These are phyloP conservation scores for Eulemur rubriventer DNA, from an alignment of 2,797 vertebrate genomes.

Conservation along the genomic window DNA sequence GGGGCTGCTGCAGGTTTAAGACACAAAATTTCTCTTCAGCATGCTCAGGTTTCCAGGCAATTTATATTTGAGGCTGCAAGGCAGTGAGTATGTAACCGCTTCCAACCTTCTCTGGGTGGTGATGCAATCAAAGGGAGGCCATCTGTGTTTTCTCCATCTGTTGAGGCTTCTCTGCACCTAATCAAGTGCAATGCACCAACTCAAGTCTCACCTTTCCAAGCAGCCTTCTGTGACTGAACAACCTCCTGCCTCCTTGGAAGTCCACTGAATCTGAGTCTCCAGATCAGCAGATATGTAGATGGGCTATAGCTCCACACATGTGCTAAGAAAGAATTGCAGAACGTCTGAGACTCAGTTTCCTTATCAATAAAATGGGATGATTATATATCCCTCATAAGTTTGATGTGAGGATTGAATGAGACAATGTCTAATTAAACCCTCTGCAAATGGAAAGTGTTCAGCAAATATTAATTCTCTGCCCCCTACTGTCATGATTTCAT, in stretches of 20 bases:
- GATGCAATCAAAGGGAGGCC: constrained; percentile 59
- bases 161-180: constrained; percentile 30
- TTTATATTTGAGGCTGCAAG: constrained; percentile 68
- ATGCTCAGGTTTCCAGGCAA: constrained; percentile 61
- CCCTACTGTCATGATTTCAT: neutral
- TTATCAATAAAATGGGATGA: neutral
- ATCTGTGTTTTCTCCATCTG: constrained; percentile 72
- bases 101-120: constrained; percentile 63
- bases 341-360: neutral
- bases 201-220: neutral
- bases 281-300: neutral
- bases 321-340: neutral
- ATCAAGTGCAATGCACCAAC: neutral
- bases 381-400: neutral
- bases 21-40: neutral
- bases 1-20: neutral
- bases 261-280: neutral
- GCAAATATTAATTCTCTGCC: neutral
- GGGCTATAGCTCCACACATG: neutral
- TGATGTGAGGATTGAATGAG: neutral
- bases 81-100: constrained; percentile 48
- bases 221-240: neutral
- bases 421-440: neutral
- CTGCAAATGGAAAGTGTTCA: neutral
- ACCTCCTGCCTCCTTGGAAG: neutral